Evolutionary conservation across 2,113 vertebrate genomes (phyloP).

Genomic region (Apteryx owenii): DNA sequence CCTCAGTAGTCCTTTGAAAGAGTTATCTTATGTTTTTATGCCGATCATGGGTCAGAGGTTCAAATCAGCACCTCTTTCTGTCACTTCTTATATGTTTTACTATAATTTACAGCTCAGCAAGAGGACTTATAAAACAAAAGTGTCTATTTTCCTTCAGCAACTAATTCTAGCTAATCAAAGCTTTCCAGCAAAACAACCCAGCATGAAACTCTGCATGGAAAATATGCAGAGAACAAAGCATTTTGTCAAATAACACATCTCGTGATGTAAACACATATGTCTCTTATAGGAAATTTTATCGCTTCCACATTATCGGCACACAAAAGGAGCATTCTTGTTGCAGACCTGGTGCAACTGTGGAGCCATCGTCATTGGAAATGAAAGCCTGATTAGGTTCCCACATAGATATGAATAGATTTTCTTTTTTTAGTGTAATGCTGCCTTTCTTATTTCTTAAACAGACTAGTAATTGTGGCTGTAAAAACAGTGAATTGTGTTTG

Average conservation of each 20-base stretch:
- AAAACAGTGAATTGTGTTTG: constrained; percentile 78
- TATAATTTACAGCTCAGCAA: constrained; percentile 81
- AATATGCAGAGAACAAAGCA: constrained; percentile 87
- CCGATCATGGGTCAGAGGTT: constrained; percentile 78
- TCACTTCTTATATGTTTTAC: constrained; percentile 79
- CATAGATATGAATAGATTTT: constrained; percentile 91
- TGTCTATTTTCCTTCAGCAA: constrained; percentile 82
- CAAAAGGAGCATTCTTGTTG: constrained; percentile 94
- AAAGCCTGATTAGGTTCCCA: constrained; percentile 95
- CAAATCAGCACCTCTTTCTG: constrained; percentile 82
- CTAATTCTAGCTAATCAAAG: constrained; percentile 84
- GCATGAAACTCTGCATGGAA: constrained; percentile 79
- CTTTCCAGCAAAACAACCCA: constrained; percentile 81
- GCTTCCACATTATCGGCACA: constrained; percentile 85
- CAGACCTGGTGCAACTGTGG: constrained; percentile 85
- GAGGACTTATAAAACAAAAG: constrained; percentile 81
- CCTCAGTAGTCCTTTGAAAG: constrained; percentile 77
- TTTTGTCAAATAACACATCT: constrained; percentile 90
- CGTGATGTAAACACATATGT: constrained; percentile 92
- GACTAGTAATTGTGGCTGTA: constrained; percentile 89
- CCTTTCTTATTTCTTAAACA: constrained; percentile 86
- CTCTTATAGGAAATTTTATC: constrained; percentile 93
- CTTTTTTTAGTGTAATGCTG: constrained; percentile 80
- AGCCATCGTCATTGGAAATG: constrained; percentile 92
- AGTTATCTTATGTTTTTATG: constrained; percentile 80